These are phyloP conservation scores for Sturnira hondurensis DNA, from an alignment of 2,113 vertebrate species.

Conservation along the genomic window DNA sequence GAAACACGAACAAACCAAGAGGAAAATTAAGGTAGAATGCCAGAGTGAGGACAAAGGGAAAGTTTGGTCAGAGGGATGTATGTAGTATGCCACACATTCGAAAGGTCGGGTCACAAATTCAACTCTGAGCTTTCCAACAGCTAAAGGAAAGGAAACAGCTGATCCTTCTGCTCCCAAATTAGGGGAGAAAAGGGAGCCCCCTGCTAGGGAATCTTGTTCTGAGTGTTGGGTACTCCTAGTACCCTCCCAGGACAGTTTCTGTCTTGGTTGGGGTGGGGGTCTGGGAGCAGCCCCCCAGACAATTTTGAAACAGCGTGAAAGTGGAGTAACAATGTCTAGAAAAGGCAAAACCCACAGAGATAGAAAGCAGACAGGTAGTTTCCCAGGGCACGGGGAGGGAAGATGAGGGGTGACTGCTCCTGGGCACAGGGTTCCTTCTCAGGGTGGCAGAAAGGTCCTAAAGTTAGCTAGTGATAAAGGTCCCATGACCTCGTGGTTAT, in stretches of 20 bases:
- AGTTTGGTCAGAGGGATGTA: background rate
- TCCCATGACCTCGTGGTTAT: background rate
- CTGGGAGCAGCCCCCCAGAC: background rate
- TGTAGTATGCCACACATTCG: background rate
- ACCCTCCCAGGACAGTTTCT: background rate
- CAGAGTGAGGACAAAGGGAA: background rate
- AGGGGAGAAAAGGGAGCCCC: background rate
- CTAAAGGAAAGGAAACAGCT: background rate
- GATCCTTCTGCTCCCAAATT: background rate
- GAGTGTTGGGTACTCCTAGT: background rate
- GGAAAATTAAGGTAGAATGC: background rate
- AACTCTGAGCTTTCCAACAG: background rate
- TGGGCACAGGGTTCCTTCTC: background rate
- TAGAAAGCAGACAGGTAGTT: background rate
- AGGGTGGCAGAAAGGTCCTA: background rate
- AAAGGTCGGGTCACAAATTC: background rate
- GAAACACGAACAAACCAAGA: constrained; percentile 13
- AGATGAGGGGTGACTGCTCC: background rate
- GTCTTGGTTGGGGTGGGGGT: background rate
- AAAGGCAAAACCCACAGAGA: background rate
- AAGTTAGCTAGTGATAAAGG: background rate
- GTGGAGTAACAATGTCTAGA: background rate
- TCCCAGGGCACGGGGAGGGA: background rate
- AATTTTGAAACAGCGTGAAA: background rate
- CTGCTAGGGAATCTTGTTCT: background rate